A percentile compares a stretch with the other conserved stretches of the same genome.
These are phyloP conservation scores for Mohoua ochrocephala DNA, from an alignment of 2,113 vertebrate species.

Conservation along the genomic window DNA sequence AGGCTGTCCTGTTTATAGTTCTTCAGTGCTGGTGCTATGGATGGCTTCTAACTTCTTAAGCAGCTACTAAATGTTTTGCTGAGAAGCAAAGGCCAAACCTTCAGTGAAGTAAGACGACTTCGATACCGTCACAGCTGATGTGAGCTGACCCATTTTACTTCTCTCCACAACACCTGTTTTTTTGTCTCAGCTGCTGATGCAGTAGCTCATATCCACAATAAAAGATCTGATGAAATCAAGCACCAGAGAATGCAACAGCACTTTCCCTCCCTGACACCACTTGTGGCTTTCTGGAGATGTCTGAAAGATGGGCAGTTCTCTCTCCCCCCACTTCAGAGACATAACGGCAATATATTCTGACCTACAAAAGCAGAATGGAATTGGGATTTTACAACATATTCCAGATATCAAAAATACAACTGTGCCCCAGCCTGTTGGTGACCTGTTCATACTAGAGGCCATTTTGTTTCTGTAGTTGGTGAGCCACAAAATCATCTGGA, in stretches of 20 bases:
- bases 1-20: neutral
- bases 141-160: neutral
- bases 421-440: neutral
- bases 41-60: neutral
- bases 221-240: neutral
- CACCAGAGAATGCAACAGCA: no score
- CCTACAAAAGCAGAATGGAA: neutral
- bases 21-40: neutral
- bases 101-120: no score
- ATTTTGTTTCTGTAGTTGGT: neutral
- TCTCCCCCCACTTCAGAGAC: neutral
- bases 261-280: neutral
- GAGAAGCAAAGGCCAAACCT: neutral
- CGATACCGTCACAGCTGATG: neutral
- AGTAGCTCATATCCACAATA: neutral
- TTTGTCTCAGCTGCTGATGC: neutral
- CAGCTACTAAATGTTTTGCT: neutral
- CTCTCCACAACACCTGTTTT: neutral
- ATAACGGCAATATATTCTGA: neutral
- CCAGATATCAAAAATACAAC: neutral
- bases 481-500: neutral
- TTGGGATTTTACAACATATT: neutral
- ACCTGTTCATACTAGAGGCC: neutral
- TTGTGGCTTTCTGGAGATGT: neutral
- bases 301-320: neutral